These are phyloP conservation scores for Notamacropus eugenii DNA, from an alignment of 2,797 vertebrate genomes.

Conservation along the genomic window DNA sequence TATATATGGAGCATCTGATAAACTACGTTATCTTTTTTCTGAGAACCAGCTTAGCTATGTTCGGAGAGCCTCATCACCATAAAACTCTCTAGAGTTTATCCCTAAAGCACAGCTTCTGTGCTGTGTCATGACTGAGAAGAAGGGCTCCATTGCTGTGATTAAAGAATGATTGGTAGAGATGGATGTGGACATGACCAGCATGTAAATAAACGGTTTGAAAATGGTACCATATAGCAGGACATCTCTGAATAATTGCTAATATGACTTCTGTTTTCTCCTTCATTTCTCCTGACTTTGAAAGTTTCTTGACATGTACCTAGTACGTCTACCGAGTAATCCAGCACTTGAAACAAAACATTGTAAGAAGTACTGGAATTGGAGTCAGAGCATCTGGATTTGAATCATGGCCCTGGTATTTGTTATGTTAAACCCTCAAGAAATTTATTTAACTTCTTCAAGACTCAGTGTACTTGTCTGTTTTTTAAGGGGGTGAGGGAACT, in stretches of 20 bases:
- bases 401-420: background rate
- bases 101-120: background rate
- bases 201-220: background rate
- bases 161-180: background rate
- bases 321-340: background rate
- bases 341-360: background rate
- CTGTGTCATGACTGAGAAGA: background rate
- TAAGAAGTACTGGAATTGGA: background rate
- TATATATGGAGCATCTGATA: background rate
- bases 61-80: background rate
- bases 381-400: background rate
- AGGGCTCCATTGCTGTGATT: background rate
- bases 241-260: background rate
- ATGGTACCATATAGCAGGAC: background rate
- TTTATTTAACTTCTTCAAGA: background rate
- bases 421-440: background rate
- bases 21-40: background rate
- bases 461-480: background rate
- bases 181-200: background rate
- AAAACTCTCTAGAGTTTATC: background rate
- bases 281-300: background rate
- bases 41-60: background rate
- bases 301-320: background rate
- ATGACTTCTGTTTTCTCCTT: background rate
- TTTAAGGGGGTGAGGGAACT: background rate